A percentile compares a stretch with the other conserved stretches of the same genome.
These are phyloP conservation scores for Leptogaster cylindrica DNA, from an alignment of 2,888 invertebrate species.

Conservation along the genomic window DNA sequence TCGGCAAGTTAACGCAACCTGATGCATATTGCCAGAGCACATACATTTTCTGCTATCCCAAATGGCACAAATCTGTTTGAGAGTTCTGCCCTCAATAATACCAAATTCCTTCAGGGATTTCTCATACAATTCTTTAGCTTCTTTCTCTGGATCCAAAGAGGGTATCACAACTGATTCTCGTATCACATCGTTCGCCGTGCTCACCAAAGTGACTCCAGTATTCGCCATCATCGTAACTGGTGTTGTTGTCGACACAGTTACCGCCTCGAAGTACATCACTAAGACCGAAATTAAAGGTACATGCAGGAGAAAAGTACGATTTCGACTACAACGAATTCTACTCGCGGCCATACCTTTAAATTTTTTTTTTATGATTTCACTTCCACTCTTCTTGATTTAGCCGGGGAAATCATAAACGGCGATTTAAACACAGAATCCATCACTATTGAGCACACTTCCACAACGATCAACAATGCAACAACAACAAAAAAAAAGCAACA, in stretches of 20 bases:
- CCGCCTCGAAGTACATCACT: slow-evolving; percentile 48
- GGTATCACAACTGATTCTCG: slow-evolving; percentile 60
- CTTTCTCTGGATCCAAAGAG: slow-evolving; percentile 59
- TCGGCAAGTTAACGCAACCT: slow-evolving; percentile 58
- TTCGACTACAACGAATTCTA: slow-evolving; percentile 50
- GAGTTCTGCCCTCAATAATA: slow-evolving; percentile 50
- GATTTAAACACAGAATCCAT: not conserved
- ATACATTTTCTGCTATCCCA: slow-evolving; percentile 59
- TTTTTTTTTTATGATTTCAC: not conserved
- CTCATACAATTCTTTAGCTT: slow-evolving; percentile 60
- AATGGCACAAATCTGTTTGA: slow-evolving; percentile 56
- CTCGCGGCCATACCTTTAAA: slow-evolving; percentile 53
- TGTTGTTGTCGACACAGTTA: slow-evolving; percentile 32
- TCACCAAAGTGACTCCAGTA: slow-evolving; percentile 49
- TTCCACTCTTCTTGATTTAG: not conserved
- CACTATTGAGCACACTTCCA: not conserved
- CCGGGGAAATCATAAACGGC: not conserved
- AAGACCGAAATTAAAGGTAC: slow-evolving; percentile 49
- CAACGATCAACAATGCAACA: not conserved
- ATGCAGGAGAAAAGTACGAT: slow-evolving; percentile 3
- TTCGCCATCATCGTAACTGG: slow-evolving; percentile 45
- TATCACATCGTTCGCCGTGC: slow-evolving; percentile 47
- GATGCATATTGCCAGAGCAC: slow-evolving; percentile 56
- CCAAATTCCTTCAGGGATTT: slow-evolving; percentile 53
- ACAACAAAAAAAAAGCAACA: not conserved